Evolutionary conservation across 2,888 invertebrate genomes (phyloP).

Genomic region (Coecobrya sp.): DNA sequence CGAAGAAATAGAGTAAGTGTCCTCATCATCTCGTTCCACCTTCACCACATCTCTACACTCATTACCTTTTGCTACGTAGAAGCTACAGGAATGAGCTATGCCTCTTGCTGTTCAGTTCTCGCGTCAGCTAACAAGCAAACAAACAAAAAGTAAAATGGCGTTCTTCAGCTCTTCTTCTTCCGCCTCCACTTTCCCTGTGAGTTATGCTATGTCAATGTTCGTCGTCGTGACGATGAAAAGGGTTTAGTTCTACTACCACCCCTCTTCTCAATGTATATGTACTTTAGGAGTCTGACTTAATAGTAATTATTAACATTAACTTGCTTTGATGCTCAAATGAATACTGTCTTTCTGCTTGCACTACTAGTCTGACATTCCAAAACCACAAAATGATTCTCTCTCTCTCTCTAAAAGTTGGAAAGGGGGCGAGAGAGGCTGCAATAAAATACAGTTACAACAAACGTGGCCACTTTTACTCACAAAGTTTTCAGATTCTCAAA

Average conservation of each 20-base stretch:
- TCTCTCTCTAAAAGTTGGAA: slow-evolving; percentile 13
- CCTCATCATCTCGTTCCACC: background rate
- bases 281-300: slow-evolving; percentile 4
- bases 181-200: background rate
- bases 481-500: background rate
- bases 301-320: slow-evolving; percentile 55
- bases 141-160: background rate
- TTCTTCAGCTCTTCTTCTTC: background rate
- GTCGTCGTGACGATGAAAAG: background rate
- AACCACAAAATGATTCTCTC: slow-evolving; percentile 44
- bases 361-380: background rate
- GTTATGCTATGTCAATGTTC: background rate
- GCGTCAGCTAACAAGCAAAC: slow-evolving; percentile 20
- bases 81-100: background rate
- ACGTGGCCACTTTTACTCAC: background rate
- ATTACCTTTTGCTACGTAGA: slow-evolving; percentile 3
- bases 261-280: background rate
- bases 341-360: background rate
- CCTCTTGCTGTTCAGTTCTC: slow-evolving; percentile 3
- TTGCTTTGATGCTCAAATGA: slow-evolving; percentile 45
- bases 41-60: background rate
- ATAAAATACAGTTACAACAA: background rate
- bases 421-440: background rate
- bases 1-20: background rate
- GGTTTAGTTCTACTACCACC: background rate